Percentiles rank a stretch among this genome's conserved stretches.
These are phyloP conservation scores for Martes martes DNA, from an alignment of 2,113 vertebrate genomes.

Conservation along the genomic window DNA sequence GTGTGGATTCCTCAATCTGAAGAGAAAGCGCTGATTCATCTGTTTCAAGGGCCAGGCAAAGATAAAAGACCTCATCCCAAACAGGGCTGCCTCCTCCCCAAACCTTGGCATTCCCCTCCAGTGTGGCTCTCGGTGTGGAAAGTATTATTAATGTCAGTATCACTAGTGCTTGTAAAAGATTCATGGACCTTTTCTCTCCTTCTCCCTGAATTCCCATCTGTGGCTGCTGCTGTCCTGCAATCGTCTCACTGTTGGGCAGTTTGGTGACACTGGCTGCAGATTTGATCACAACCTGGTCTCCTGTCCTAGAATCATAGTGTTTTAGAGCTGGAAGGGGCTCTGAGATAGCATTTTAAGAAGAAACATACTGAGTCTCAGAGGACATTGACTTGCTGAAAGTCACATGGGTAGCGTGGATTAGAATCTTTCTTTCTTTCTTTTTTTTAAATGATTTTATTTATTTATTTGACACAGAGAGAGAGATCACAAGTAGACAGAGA, in stretches of 20 bases:
- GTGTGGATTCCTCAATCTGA: background rate
- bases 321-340: background rate
- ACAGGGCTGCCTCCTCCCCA: background rate
- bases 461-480: no score
- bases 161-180: slow-evolving; percentile 58
- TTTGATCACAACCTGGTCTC: background rate
- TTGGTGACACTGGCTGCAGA: background rate
- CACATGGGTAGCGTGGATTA: background rate
- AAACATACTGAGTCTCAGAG: background rate
- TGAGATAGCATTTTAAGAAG: background rate
- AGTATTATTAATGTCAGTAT: slow-evolving; percentile 47
- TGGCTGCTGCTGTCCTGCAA: background rate
- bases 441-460: background rate
- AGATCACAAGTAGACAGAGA: no score
- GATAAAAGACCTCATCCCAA: slow-evolving; percentile 52
- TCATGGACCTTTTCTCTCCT: slow-evolving; percentile 50
- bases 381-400: background rate
- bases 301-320: background rate
- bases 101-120: background rate
- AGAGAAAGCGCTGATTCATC: slow-evolving; percentile 59
- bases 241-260: background rate
- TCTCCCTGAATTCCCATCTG: background rate
- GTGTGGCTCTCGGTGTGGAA: background rate
- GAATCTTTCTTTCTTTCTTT: background rate
- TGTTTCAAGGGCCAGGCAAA: slow-evolving; percentile 54